A percentile compares a stretch with the other conserved stretches of the same genome.
These are phyloP conservation scores for Podarcis lilfordi DNA, from an alignment of 2,797 vertebrate species.

Conservation along the genomic window DNA sequence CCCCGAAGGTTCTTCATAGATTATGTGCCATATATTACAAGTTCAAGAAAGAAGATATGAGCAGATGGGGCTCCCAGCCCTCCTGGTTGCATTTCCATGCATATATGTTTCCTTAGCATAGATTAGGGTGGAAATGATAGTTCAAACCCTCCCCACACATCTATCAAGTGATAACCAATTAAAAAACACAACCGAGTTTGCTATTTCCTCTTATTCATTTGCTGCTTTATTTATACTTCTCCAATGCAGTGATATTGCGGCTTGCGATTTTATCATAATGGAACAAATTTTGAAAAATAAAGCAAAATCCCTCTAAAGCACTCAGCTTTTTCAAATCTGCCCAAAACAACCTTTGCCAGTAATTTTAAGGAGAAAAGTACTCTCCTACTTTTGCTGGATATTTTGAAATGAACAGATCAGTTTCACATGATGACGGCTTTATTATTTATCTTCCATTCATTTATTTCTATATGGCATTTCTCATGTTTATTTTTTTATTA, in stretches of 20 bases:
- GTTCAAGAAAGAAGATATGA: not conserved
- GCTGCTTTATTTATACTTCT: not conserved
- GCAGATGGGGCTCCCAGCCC: not conserved
- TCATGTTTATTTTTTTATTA: conserved; percentile 29
- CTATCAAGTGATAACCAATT: not conserved
- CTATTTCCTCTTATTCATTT: not conserved
- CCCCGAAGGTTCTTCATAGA: not conserved
- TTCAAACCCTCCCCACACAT: not conserved
- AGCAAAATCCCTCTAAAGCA: not conserved
- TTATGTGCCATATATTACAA: not conserved
- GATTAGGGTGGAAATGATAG: not conserved
- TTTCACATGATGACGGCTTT: rapidly evolving
- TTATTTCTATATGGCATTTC: not conserved
- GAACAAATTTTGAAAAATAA: not conserved
- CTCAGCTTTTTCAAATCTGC: not conserved
- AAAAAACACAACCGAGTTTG: not conserved
- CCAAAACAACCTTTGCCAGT: conserved; percentile 11
- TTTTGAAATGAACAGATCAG: not conserved
- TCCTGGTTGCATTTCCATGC: not conserved
- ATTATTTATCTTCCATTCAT: conserved; percentile 22
- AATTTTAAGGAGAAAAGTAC: not conserved
- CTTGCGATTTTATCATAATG: too few species aligned
- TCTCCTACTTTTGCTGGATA: not conserved
- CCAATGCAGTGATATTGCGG: not conserved
- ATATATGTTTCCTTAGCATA: not conserved